Evolutionary conservation across 2,113 vertebrate species (phyloP), one percentile per base, ranked within the genome.

Genomic region (Acrocephalus kingi): DNA sequence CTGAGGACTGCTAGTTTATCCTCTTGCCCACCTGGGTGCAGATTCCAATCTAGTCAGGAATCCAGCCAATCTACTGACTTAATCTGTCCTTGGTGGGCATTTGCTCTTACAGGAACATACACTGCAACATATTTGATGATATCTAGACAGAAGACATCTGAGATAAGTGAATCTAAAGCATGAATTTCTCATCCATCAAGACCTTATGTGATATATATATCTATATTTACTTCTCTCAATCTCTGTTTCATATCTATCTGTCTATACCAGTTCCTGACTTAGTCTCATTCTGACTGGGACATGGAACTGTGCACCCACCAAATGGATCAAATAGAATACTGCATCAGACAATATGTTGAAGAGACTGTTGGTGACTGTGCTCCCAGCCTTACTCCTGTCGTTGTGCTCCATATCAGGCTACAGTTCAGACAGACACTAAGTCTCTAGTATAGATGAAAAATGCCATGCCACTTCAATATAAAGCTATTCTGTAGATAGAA

Each of bases 161-260:
- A 78, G 59, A 94, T 84, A 54, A 69, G 51, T 58, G 59, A 85
- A 58, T 83, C 18, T 74, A 93, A 90, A 69, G 59, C 63, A 83
- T 22, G 21, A 73, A 46, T 89, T 86, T 89, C 48, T 89, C 55
- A 81, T 84, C 55, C 68, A 45, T 84, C 24, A 17, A 83, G 46
- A 80, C 63, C 63, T 85, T 43, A 13, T 24, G 22, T 45, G 30
- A 69, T 41, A 1, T 15, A 54, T 62, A 23, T 68, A 8, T 78
- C 51, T 67, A 0, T 62, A 35, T 64, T 59, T 68, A 52, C 31
- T 51, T 48, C 55, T 85, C 58, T 74, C n/a, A 43, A 9, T 64
- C 45, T 82, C 39, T 66, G 33, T 51, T 88, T 91, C 51, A 18
- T 63, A 49, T 86, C 73, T 46, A 5, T 35, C 62, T 83, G 45